Conservation (phyloP, 2,113 vertebrate species). For the Struthidea cinerea region DNA sequence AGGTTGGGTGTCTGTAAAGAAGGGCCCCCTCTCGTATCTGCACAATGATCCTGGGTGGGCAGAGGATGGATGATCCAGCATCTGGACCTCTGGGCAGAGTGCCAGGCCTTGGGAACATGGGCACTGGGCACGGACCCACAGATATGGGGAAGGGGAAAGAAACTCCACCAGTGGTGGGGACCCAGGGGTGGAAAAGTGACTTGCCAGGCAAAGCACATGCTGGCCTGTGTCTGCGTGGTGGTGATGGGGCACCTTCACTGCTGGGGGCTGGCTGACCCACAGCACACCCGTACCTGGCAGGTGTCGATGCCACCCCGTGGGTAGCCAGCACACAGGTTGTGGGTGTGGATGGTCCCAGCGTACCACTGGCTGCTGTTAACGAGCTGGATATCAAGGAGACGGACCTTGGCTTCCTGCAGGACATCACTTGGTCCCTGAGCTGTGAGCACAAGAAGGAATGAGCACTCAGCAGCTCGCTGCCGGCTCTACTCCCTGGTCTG, state of each 20-base stretch:
- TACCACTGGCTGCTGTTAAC: not conserved
- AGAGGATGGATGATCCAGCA: not conserved
- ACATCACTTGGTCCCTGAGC: not conserved
- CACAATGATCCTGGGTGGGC: not conserved
- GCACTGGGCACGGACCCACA: not conserved
- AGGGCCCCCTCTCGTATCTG: not conserved
- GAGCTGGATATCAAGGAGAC: not conserved
- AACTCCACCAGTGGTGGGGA: not conserved
- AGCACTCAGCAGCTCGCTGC: accelerated
- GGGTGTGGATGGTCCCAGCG: not conserved
- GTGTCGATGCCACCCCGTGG: not conserved
- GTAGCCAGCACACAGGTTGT: not conserved
- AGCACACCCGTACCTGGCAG: not conserved
- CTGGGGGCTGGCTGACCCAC: not conserved
- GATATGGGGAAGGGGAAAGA: not conserved
- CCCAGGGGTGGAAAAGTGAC: not conserved
- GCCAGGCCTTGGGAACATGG: not conserved
- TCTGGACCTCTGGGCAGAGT: not conserved
- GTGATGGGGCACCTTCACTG: not conserved
- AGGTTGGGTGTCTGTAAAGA: not conserved
- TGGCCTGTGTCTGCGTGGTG: accelerated
- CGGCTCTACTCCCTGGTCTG: not conserved
- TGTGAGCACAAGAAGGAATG: not conserved
- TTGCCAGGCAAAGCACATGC: not conserved
- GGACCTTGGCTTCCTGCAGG: not conserved